Conservation (phyloP, 2,888 invertebrate species). For the Drosophila tanythrix region DNA sequence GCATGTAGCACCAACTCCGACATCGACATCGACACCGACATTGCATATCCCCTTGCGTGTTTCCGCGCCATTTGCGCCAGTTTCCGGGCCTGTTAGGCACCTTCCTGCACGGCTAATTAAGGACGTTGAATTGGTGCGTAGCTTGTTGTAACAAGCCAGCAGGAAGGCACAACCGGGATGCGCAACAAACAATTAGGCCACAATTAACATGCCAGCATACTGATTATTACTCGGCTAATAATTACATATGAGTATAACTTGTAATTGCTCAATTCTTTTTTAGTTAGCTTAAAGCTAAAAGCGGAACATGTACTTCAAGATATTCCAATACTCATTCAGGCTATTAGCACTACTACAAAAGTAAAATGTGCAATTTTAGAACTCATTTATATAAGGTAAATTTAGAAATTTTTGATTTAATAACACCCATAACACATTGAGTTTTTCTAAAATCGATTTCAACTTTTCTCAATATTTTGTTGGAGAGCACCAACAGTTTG, state of each 20-base stretch:
- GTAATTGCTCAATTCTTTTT: neutral
- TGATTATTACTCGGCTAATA: conserved; percentile 4
- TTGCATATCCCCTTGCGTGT: conserved; percentile 50
- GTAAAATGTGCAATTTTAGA: neutral
- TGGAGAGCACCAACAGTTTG: neutral
- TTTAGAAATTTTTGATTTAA: neutral
- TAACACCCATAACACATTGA: neutral
- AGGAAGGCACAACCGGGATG: conserved; percentile 32
- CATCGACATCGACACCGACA: conserved; percentile 37
- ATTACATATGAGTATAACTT: neutral
- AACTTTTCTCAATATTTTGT: neutral
- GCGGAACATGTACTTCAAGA: neutral
- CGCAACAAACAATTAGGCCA: conserved; percentile 56
- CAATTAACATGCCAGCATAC: conserved; percentile 41
- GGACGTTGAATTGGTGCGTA: conserved; percentile 33
- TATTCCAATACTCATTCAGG: neutral
- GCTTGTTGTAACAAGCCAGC: conserved; percentile 41
- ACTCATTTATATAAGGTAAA: neutral
- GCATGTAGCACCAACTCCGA: conserved; percentile 53
- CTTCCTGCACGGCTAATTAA: conserved; percentile 63
- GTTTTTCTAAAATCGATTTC: neutral
- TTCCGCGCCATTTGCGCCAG: conserved; percentile 61
- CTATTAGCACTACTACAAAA: no score
- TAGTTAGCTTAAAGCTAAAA: neutral
- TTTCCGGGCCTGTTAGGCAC: conserved; percentile 63